Percentiles rank a stretch among this genome's conserved stretches.
Evolutionary conservation across 2,797 vertebrate species (phyloP).

Genomic region (Poeciliopsis turneri): DNA sequence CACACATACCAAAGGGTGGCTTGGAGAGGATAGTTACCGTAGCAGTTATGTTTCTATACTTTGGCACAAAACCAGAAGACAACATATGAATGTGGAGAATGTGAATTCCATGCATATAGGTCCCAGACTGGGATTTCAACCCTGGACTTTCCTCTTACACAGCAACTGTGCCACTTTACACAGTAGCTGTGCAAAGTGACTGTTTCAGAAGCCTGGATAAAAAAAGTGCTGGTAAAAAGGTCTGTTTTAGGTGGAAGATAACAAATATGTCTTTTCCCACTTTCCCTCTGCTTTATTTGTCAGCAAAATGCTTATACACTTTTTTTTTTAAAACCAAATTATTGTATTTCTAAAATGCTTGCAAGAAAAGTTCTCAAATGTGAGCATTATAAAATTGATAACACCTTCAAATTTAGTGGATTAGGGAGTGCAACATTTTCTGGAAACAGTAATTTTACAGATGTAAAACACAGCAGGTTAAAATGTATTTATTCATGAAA

Average conservation of each 20-base stretch:
- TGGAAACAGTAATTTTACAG: neutral
- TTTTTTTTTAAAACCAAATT: neutral
- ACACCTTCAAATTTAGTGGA: neutral
- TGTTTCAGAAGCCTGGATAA: neutral
- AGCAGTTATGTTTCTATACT: neutral
- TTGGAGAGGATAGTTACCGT: neutral
- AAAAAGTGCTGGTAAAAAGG: neutral
- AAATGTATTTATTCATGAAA: constrained; percentile 13
- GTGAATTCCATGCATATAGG: neutral
- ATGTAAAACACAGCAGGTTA: neutral
- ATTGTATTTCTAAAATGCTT: neutral
- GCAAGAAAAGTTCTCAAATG: neutral
- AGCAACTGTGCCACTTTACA: neutral
- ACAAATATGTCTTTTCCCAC: neutral
- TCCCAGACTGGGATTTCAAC: neutral
- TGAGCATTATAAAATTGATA: neutral
- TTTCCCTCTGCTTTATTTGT: neutral
- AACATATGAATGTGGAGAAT: neutral
- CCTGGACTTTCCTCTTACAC: neutral
- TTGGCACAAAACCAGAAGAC: neutral
- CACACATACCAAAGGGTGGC: too few species aligned
- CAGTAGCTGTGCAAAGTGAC: too few species aligned
- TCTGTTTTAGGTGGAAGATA: neutral
- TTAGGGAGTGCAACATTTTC: neutral
- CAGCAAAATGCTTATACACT: neutral